A percentile compares a stretch with the other conserved stretches of the same genome.
Evolutionary conservation across 2,888 invertebrate genomes (phyloP).

Genomic region (Cinara cedri): DNA sequence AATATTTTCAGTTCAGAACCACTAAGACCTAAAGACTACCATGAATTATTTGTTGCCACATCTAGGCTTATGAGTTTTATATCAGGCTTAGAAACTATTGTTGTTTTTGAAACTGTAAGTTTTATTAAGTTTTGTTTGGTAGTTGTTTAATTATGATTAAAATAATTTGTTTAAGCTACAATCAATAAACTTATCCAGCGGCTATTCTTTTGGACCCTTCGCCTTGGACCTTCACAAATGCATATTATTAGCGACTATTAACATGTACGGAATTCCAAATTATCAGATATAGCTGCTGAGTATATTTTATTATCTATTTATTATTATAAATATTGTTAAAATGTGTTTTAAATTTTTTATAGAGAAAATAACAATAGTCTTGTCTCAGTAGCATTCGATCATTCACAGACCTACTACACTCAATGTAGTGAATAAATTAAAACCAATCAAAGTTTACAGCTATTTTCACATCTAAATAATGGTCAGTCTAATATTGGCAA

Average conservation of each 20-base stretch:
- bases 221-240: constrained; percentile 87
- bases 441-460: constrained; percentile 62
- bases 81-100: constrained; percentile 93
- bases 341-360: constrained; percentile 58
- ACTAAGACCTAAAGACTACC: constrained; percentile 74
- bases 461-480: constrained; percentile 67
- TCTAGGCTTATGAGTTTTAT: constrained; percentile 91
- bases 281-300: constrained; percentile 90
- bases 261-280: constrained; percentile 97
- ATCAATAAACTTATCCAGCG: constrained; percentile 83
- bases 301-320: constrained; percentile 36
- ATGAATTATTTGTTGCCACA: constrained; percentile 84
- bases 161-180: constrained; percentile 67
- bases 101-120: constrained; percentile 79
- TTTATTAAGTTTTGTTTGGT: background rate
- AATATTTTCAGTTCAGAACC: too few relatives aligned
- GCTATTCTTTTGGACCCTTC: constrained; percentile 90
- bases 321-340: background rate
- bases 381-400: constrained; percentile 85
- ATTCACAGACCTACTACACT: constrained; percentile 77
- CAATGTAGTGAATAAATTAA: constrained; percentile 65
- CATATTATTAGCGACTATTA: constrained; percentile 91
- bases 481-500: constrained; percentile 44
- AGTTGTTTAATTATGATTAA: constrained; percentile 6
- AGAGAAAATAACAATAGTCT: constrained; percentile 85